A percentile compares a stretch with the other conserved stretches of the same genome.
Conservation (phyloP, 2,888 invertebrate genomes). For the Ariolimax columbianus region DNA sequence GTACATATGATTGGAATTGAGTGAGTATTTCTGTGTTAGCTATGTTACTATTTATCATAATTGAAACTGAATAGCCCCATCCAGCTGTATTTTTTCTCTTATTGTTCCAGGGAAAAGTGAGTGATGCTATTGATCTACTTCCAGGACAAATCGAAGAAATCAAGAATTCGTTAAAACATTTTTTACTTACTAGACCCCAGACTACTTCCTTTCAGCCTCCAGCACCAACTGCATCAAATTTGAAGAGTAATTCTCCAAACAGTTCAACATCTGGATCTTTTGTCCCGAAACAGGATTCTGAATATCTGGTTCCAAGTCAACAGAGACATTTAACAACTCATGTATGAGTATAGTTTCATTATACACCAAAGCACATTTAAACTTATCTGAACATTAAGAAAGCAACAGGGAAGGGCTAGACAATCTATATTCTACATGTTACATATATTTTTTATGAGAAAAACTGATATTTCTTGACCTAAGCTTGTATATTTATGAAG, state of each 20-base stretch:
- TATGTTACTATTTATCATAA: too few species aligned
- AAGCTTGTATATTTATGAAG: too few species aligned
- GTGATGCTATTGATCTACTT: constrained; percentile 25
- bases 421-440: too few species aligned
- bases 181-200: background rate
- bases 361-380: too few species aligned
- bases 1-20: too few species aligned
- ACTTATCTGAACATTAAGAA: too few species aligned
- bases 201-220: background rate
- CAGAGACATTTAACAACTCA: background rate
- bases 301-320: constrained; percentile 22
- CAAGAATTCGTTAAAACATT: background rate
- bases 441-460: too few species aligned
- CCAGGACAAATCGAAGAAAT: constrained; percentile 39
- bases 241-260: constrained; percentile 9
- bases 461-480: too few species aligned
- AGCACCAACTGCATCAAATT: background rate
- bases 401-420: too few species aligned
- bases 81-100: background rate
- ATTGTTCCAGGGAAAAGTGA: constrained; percentile 27
- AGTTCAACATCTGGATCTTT: constrained; percentile 30
- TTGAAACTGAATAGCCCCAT: background rate
- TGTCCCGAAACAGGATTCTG: background rate
- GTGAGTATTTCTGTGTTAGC: too few species aligned
- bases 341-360: too few species aligned